phyloP scores from a whole-genome alignment of 1,140 invertebrate genomes.

The Neoseiulus cucumeris region DNA sequence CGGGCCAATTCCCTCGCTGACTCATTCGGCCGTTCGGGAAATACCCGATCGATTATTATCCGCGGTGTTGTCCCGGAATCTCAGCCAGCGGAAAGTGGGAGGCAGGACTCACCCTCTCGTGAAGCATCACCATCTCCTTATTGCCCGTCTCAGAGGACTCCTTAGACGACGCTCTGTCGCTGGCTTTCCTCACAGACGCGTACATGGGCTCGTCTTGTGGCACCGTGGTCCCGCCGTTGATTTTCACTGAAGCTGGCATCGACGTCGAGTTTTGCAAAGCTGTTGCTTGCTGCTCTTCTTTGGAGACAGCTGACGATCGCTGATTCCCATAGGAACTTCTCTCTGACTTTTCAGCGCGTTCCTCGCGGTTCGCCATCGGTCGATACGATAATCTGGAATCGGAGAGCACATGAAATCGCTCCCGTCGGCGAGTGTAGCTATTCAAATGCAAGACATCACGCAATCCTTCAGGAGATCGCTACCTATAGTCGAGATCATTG shows the following conservation, averaged over 20 bases:
- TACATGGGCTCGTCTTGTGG: background rate
- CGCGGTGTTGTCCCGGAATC: too few relatives aligned
- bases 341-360: background rate
- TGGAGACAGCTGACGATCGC: background rate
- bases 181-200: background rate
- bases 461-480: background rate
- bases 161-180: too few relatives aligned
- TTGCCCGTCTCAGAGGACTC: background rate
- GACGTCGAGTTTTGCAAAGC: background rate
- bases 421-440: too few relatives aligned
- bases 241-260: slow-evolving; percentile 14
- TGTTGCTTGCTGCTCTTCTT: background rate
- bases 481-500: slow-evolving; percentile 4
- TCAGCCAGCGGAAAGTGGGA: too few relatives aligned
- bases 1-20: too few relatives aligned
- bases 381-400: slow-evolving; percentile 7
- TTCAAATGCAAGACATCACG: too few relatives aligned
- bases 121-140: slow-evolving; percentile 10
- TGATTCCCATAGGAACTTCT: too few relatives aligned
- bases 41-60: too few relatives aligned
- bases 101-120: background rate
- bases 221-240: slow-evolving; percentile 6
- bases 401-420: background rate
- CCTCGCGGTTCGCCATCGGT: background rate
- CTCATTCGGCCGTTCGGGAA: too few relatives aligned